Conservation (phyloP, 1,140 invertebrate genomes). For the Oedothorax gibbosus region DNA sequence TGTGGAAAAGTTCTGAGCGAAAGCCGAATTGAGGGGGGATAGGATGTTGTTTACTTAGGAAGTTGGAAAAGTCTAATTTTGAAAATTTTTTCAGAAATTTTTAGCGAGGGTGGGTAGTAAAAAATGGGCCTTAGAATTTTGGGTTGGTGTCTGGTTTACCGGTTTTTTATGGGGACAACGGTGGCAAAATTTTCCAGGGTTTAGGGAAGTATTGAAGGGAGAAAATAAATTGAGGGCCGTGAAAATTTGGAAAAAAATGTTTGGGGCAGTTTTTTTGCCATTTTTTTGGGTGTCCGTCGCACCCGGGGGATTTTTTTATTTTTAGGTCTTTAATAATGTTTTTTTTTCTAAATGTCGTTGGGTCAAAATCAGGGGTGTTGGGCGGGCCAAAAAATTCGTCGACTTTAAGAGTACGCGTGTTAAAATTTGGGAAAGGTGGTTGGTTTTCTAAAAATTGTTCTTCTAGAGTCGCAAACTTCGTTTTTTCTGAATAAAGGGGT, state of each 20-base stretch:
- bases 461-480: not conserved
- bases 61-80: not conserved
- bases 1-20: not conserved
- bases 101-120: not conserved
- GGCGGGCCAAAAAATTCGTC: not conserved
- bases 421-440: not conserved
- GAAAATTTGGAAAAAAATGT: too few relatives aligned
- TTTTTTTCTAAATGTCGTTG: too few relatives aligned
- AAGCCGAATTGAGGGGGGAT: slow-evolving; percentile 11
- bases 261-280: too few relatives aligned
- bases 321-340: not conserved
- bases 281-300: not conserved
- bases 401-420: not conserved
- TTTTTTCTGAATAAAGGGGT: not conserved
- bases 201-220: not conserved
- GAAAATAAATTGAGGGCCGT: too few relatives aligned
- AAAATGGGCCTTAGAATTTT: not conserved
- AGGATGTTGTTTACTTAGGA: not conserved
- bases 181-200: not conserved
- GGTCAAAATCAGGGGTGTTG: not conserved
- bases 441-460: not conserved
- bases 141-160: not conserved
- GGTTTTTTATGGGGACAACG: not conserved
- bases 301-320: not conserved
- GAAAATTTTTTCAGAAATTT: not conserved